Evolutionary conservation across 2,888 invertebrate genomes (phyloP), one percentile per base, ranked within the genome.

Genomic region (Eutolmus rufibarbis): DNA sequence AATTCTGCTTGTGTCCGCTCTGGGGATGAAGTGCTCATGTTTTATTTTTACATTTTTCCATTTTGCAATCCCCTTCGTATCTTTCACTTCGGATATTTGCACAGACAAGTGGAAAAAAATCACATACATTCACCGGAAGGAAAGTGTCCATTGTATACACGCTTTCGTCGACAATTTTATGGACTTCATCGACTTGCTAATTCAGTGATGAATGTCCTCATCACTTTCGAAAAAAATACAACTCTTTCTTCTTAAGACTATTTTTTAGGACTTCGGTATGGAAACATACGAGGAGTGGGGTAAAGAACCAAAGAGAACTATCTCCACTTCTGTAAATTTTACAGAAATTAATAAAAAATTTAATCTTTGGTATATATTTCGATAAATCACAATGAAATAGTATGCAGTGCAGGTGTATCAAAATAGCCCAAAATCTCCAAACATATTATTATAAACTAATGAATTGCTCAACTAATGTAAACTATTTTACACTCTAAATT

Each of bases 41-140:
- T 84, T 84, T 66, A 66, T 57, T 81, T 43, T 78, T 78, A 23
- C 78, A 66, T 57, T 81, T 43, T 78, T 78, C 43, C 78, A 40
- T 40, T 78, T 78, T 23, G 19, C 57, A 34, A 51, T 51, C 51
- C 31, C 82, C 31, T 51, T 19, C 37, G 34, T 12, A 23, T 57
- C 8, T 51, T 57, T 57, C 46, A 16, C 40, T 31, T n/a, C 19
- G 82, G 56, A 28, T 19, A 28, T 57, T 28, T 31, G 57, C 14
- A 14, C 31, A 57, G 51, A 9, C 12, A 40, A 74, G 23, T 66
- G 31, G 34, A 79, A 86, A 86, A 86, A 86, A 46, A 79, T 78
- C 56, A 40, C 81, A 81, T 51, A 16, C 16, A 57, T 77, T 12
- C 86, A 86, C 78, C 86, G 86, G 86, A 86, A 86, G 86, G 86